Evolutionary conservation across 53 echinoderm and acorn worm species (phyloP).

Genomic region (Paracentrotus lividus): DNA sequence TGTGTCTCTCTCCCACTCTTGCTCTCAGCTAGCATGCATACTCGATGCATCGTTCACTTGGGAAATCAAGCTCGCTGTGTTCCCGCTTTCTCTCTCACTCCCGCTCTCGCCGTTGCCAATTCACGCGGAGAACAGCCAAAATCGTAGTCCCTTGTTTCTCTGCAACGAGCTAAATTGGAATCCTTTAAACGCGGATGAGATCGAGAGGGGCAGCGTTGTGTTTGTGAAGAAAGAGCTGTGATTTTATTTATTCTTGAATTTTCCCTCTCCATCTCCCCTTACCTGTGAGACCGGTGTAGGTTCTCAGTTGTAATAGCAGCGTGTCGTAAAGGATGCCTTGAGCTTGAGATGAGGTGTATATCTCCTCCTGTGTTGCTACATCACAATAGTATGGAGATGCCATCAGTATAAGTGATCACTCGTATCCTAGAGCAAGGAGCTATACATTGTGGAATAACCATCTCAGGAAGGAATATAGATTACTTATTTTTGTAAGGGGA

Average conservation of each 20-base stretch:
- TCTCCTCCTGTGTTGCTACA: background rate
- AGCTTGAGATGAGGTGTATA: background rate
- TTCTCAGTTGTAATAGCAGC: background rate
- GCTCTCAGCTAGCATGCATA: background rate
- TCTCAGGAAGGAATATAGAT: background rate
- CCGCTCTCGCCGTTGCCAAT: background rate
- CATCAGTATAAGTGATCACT: background rate
- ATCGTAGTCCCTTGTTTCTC: background rate
- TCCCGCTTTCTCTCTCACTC: background rate
- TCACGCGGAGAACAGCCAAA: background rate
- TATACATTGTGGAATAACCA: constrained; percentile 21
- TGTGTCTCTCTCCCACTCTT: background rate
- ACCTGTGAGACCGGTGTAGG: background rate
- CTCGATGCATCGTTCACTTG: background rate
- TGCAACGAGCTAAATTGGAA: background rate
- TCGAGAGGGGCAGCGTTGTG: background rate
- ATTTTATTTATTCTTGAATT: constrained; percentile 35
- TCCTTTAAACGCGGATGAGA: background rate
- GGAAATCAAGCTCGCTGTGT: constrained; percentile 11
- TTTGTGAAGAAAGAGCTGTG: constrained; percentile 11
- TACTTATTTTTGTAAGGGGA: background rate
- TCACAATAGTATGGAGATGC: background rate
- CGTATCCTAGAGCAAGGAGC: background rate
- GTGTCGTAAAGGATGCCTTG: background rate
- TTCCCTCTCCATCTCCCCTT: constrained; percentile 29